Conservation (phyloP, 2,113 vertebrate species). For the Eleginops maclovinus region DNA sequence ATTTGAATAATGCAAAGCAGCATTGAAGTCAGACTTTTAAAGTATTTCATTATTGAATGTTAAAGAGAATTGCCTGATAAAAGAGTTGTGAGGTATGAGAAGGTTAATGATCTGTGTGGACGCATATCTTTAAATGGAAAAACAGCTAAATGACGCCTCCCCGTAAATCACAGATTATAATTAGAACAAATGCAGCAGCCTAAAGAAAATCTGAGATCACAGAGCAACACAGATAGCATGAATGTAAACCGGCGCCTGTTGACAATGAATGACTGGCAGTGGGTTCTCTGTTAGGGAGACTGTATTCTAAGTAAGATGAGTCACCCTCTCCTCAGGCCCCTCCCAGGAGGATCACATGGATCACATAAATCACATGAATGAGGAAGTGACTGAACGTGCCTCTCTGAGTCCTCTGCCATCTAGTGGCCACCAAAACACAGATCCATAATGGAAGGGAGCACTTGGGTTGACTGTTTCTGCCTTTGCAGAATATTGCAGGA, state of each 20-base stretch:
- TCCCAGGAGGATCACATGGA: slow-evolving; percentile 46
- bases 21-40: slow-evolving; percentile 2
- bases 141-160: slow-evolving; percentile 13
- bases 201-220: slow-evolving; percentile 45
- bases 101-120: slow-evolving; percentile 12
- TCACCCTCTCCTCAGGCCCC: slow-evolving; percentile 68
- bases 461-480: not conserved
- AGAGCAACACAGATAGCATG: slow-evolving; percentile 46
- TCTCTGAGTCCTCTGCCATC: slow-evolving; percentile 58
- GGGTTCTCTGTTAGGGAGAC: slow-evolving; percentile 47
- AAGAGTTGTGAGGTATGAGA: not conserved
- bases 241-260: slow-evolving; percentile 30
- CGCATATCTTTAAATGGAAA: slow-evolving; percentile 18
- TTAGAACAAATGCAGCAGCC: slow-evolving; percentile 55
- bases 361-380: slow-evolving; percentile 19
- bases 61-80: not conserved
- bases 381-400: slow-evolving; percentile 19
- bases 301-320: slow-evolving; percentile 74
- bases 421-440: slow-evolving; percentile 48
- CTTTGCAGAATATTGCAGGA: not conserved
- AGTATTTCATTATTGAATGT: not conserved
- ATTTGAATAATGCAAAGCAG: slow-evolving; percentile 5
- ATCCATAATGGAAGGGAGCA: not conserved
- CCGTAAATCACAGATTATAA: slow-evolving; percentile 49
- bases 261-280: slow-evolving; percentile 57